A percentile compares a stretch with the other conserved stretches of the same genome.
Conservation (phyloP, 2,888 invertebrate species). For the Epistrophe eligans region DNA sequence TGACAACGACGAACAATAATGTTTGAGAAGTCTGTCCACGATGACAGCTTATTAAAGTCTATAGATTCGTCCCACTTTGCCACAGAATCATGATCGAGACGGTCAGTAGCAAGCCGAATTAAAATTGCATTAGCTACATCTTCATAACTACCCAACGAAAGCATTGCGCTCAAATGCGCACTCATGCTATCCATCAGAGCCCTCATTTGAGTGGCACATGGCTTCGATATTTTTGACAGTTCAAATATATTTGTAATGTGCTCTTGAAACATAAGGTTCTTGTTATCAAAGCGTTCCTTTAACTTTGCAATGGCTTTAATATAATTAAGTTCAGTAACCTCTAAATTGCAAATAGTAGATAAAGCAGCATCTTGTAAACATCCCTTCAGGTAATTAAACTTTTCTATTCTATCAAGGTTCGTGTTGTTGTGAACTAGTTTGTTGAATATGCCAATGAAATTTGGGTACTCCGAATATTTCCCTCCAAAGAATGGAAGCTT, state of each 20-base stretch:
- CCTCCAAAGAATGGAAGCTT: conserved; percentile 16
- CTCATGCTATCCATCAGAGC: conserved; percentile 4
- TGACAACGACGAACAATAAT: not conserved
- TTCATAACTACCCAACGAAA: not conserved
- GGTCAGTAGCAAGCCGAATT: not conserved
- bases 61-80: conserved; percentile 6
- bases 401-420: conserved; percentile 2
- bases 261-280: conserved; percentile 8
- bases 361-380: not conserved
- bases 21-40: conserved; percentile 13
- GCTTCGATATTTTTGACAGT: not conserved
- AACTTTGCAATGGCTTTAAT: not conserved
- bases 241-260: not conserved
- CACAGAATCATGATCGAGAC: not conserved
- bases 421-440: not conserved
- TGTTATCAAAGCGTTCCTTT: conserved; percentile 3
- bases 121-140: not conserved
- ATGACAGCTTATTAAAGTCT: not conserved
- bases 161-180: conserved; percentile 16
- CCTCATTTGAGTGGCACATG: not conserved
- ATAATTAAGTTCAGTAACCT: conserved; percentile 9
- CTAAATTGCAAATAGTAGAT: not conserved
- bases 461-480: too few relatives aligned
- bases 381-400: conserved; percentile 15
- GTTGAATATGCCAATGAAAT: not conserved